Conservation (phyloP, 2,888 invertebrate species). For the Gymnosoma rotundatum region DNA sequence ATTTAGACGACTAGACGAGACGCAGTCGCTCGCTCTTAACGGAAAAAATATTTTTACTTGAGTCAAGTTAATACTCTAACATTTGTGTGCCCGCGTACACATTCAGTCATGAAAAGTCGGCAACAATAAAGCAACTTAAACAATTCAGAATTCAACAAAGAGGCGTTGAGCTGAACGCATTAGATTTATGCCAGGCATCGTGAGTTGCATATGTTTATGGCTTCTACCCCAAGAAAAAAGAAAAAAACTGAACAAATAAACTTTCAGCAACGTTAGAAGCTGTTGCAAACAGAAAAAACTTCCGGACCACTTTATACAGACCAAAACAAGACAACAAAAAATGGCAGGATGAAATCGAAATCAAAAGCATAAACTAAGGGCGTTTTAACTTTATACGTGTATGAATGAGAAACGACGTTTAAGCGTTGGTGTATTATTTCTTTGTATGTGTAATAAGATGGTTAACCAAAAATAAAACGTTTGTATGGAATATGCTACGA, state of each 20-base stretch:
- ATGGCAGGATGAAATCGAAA: slow-evolving; percentile 75
- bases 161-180: slow-evolving; percentile 78
- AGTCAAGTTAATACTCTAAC: slow-evolving; percentile 49
- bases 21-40: slow-evolving; percentile 57
- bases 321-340: slow-evolving; percentile 15
- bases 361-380: slow-evolving; percentile 79
- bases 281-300: slow-evolving; percentile 67
- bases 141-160: slow-evolving; percentile 65
- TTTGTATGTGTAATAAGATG: slow-evolving; percentile 28
- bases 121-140: slow-evolving; percentile 64
- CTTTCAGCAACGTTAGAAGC: slow-evolving; percentile 51
- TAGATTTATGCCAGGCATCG: slow-evolving; percentile 81
- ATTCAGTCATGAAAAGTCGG: slow-evolving; percentile 49
- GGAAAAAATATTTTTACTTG: not conserved
- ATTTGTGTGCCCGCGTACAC: slow-evolving; percentile 20
- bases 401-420: slow-evolving; percentile 4
- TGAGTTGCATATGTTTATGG: slow-evolving; percentile 81
- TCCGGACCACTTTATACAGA: slow-evolving; percentile 63
- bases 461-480: slow-evolving; percentile 70
- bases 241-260: slow-evolving; percentile 25
- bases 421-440: not conserved
- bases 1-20: slow-evolving; percentile 64
- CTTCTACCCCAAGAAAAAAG: slow-evolving; percentile 54
- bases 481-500: slow-evolving; percentile 49
- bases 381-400: slow-evolving; percentile 66